Percentiles rank a stretch among this genome's conserved stretches.
Evolutionary conservation across 2,888 invertebrate species (phyloP).

Genomic region (Epistrophe grossulariae): DNA sequence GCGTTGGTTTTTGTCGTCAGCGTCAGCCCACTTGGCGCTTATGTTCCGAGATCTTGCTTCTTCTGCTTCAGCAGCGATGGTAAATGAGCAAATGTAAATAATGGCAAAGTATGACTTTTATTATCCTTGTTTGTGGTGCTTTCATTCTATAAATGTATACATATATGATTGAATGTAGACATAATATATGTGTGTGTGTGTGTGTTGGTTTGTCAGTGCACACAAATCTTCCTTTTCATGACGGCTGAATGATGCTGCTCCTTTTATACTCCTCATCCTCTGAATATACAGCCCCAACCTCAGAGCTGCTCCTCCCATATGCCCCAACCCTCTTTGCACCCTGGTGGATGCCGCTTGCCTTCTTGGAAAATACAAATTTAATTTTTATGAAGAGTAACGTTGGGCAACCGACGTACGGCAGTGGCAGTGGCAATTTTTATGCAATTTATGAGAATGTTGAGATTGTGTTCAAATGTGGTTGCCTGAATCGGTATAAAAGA

Average conservation of each 20-base stretch:
- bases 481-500: conserved; percentile 5
- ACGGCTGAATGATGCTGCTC: conserved; percentile 69
- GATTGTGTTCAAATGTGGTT: conserved; percentile 64
- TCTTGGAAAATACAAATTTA: conserved; percentile 72
- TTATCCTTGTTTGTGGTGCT: conserved; percentile 76
- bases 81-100: conserved; percentile 76
- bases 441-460: conserved; percentile 73
- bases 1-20: conserved; percentile 16
- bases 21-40: conserved; percentile 53
- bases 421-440: conserved; percentile 67
- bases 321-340: not conserved
- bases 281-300: not conserved
- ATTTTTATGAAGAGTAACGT: conserved; percentile 75
- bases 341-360: conserved; percentile 29
- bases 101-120: conserved; percentile 76
- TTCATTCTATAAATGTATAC: conserved; percentile 40
- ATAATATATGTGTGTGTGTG: too few relatives aligned
- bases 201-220: conserved; percentile 35
- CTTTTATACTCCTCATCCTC: conserved; percentile 47
- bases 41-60: conserved; percentile 50
- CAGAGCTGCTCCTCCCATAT: not conserved
- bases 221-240: conserved; percentile 67
- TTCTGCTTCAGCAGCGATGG: conserved; percentile 66
- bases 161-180: conserved; percentile 20
- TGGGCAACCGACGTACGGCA: not conserved